Conservation (phyloP, 2,797 vertebrate genomes). For the Salarias fasciatus region DNA sequence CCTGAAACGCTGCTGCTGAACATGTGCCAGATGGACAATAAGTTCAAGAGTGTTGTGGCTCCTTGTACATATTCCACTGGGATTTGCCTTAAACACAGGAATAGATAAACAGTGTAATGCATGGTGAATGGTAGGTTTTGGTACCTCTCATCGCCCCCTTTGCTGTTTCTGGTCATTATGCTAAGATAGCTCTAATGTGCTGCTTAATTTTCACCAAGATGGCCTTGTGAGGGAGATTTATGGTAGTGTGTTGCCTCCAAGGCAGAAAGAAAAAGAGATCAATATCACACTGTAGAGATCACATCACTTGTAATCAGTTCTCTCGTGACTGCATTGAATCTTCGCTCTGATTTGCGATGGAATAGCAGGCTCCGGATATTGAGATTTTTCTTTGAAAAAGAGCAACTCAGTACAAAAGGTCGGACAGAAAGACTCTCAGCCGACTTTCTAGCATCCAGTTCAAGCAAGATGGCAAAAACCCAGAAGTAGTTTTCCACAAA, state of each 20-base stretch:
- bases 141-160: not conserved
- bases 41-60: no score
- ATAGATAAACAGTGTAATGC: no score
- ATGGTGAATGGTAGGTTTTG: not conserved
- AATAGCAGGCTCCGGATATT: not conserved
- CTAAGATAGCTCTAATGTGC: not conserved
- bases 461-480: not conserved
- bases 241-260: no score
- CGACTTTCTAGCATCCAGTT: constrained; percentile 6
- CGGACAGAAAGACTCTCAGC: not conserved
- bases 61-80: no score
- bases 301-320: no score
- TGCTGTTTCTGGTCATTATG: not conserved
- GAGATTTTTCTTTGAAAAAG: not conserved
- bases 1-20: no score
- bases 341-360: not conserved
- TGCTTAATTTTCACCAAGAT: not conserved
- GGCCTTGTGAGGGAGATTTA: not conserved
- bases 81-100: no score
- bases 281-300: no score
- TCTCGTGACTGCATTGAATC: not conserved
- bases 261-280: no score
- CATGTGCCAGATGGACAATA: no score
- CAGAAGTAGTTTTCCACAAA: constrained; percentile 20
- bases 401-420: not conserved